Evolutionary conservation across 2,888 invertebrate genomes (phyloP), one percentile per base, ranked within the genome.

Genomic region (Troilus luridus): DNA sequence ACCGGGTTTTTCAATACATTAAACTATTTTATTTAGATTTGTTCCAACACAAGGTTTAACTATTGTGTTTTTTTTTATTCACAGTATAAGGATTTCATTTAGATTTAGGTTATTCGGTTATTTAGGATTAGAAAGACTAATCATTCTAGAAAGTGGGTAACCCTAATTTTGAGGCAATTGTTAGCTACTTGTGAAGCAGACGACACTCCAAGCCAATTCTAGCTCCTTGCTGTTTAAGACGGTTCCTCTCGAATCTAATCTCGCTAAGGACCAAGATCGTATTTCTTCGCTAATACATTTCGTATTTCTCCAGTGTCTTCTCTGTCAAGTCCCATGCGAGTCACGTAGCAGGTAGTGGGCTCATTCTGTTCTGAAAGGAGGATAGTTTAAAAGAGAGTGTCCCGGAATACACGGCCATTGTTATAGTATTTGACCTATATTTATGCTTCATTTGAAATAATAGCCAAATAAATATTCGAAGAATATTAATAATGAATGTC

Each of bases 181-280:
- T 14, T 9, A 7, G 72, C 72, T 77, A 77, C 27, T 77, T 77
- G 72, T 17, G 72, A 77, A 77, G 72, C 72, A 77, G 72, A 77
- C 27, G 1, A 41, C 72, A 41, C 27, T 12, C 72, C 6, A 27
- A 41, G 72, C 14, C 14, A 72, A 72, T 72, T 72, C 67, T 12
- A 8, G 64, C 0, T 21, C 67, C 67, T 67, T 14, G 67, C 14
- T 6, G 24, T 12, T 12, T 24, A 9, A 24, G 72, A 41, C 9
- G 72, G 9, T 41, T 41, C 41, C 72, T 27, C 27, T 19, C 27
- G 19, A 77, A 77, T 41, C 72, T 41, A 77, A 77, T 77, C 41
- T 3, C 27, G 17, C 12, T 14, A 41, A 77, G 72, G 19, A 77
- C 19, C 27, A 12, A 24, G 17, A 41, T 19, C 72, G 72, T 77